Base-by-base conservation (phyloP, 2,888 invertebrate genomes). In the Pterobdella sp. region DNA sequence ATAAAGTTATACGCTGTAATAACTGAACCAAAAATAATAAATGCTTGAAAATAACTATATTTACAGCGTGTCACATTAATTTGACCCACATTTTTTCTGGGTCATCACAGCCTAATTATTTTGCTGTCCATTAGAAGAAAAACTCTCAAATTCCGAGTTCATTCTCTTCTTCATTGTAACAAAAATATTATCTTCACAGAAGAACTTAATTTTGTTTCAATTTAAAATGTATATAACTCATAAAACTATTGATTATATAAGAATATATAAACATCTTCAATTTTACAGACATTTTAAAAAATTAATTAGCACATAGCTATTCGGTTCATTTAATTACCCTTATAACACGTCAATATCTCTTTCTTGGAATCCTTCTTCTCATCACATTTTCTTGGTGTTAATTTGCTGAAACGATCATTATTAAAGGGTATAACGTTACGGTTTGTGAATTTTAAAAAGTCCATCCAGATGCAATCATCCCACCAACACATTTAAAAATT, bases 51-150 rank as follows among this genome's bases (percentile, higher is more conserved):
- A 56, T 56, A 56, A 56, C 18, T 56, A 56, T 56, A 56, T 56
- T 26, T 26, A 22, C 60, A 26, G 60, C 60, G 60, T 56, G 60
- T 56, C 60, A 56, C 60, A 56, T 26, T 56, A 56, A 56, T 56
- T 56, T 56, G 60, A 56, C 60, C 60, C 60, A 56, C 60, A 56
- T 56, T 22, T 56, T 56, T 56, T 56, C n/a, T 56, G 60, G 60
- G 60, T 56, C 60, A 56, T 56, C 60, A 56, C 60, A n/a, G 60
- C 60, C 60, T 56, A 56, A 56, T 56, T 56, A 56, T 56, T 56
- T 56, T 56, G 60, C 60, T 56, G 60, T 26, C 60, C 60, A 56
- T 26, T 56, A 22, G 26, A 22, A 56, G n/a, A n/a, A n/a, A n/a
- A n/a, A n/a, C n/a, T n/a, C n/a, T n/a, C n/a, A n/a, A n/a, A n/a